phyloP scores from a whole-genome alignment of 2,797 vertebrate genomes.

The Hybognathus amarus region DNA sequence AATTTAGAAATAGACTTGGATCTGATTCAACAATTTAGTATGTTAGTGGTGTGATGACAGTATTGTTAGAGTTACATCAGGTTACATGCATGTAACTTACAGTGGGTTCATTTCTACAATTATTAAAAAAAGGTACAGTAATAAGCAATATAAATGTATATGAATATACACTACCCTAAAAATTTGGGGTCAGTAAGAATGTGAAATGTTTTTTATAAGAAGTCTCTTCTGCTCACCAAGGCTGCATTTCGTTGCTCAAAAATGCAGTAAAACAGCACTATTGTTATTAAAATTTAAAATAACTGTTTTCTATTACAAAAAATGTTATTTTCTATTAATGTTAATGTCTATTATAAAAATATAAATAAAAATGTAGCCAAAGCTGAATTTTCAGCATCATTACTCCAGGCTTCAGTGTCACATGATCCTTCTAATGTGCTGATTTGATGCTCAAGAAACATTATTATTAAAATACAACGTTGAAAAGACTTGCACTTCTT shows the following conservation, averaged over 20 bases:
- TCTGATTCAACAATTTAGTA: slow-evolving; percentile 3
- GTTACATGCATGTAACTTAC: slow-evolving; percentile 38
- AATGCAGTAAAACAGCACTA: too few species aligned
- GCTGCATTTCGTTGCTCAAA: too few species aligned
- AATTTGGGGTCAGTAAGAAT: not conserved
- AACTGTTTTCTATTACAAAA: too few species aligned
- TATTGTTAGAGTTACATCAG: not conserved
- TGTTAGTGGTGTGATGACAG: slow-evolving; percentile 6
- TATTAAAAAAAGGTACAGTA: not conserved
- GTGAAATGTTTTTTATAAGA: not conserved
- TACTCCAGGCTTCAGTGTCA: not conserved
- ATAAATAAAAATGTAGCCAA: too few species aligned
- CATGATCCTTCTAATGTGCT: too few species aligned
- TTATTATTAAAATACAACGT: not conserved
- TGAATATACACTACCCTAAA: not conserved
- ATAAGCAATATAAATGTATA: not conserved
- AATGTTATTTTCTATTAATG: too few species aligned
- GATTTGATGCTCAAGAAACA: not conserved
- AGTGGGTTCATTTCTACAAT: slow-evolving; percentile 16
- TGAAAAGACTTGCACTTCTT: not conserved
- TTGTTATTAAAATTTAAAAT: too few species aligned
- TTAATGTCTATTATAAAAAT: too few species aligned
- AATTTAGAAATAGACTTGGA: not conserved
- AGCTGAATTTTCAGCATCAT: too few species aligned
- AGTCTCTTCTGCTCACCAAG: too few species aligned